A percentile compares a stretch with the other conserved stretches of the same genome.
Evolutionary conservation across 2,797 vertebrate species (phyloP).

Genomic region (Chelon auratus): DNA sequence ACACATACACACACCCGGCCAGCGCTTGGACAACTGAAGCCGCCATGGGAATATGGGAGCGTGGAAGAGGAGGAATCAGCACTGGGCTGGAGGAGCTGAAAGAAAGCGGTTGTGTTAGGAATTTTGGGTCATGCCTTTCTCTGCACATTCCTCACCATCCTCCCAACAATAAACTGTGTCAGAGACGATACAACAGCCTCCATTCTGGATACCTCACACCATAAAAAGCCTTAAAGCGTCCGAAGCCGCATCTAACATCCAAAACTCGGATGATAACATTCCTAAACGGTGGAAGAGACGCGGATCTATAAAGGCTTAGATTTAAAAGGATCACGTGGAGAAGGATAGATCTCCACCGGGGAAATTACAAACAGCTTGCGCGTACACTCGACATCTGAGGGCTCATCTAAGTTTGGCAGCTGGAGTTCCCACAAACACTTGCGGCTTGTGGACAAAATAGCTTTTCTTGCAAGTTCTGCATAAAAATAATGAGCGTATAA

Average conservation of each 20-base stretch:
- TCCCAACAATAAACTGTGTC: slow-evolving; percentile 70
- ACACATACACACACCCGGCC: slow-evolving; percentile 15
- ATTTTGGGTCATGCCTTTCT: slow-evolving; percentile 81
- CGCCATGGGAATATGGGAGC: slow-evolving; percentile 74
- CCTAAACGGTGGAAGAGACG: slow-evolving; percentile 34
- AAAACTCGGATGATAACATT: slow-evolving; percentile 36
- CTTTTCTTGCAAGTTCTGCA: slow-evolving; percentile 42
- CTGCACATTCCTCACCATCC: slow-evolving; percentile 77
- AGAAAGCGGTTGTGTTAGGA: slow-evolving; percentile 75
- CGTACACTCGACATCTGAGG: slow-evolving; percentile 28
- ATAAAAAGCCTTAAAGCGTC: slow-evolving; percentile 40
- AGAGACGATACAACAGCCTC: slow-evolving; percentile 67
- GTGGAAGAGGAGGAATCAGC: slow-evolving; percentile 71
- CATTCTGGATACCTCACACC: slow-evolving; percentile 61
- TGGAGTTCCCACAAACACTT: slow-evolving; percentile 43
- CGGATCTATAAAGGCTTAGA: slow-evolving; percentile 37
- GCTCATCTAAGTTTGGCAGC: slow-evolving; percentile 42
- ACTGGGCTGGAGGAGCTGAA: slow-evolving; percentile 70
- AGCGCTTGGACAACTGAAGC: slow-evolving; percentile 64
- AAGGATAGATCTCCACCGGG: slow-evolving; percentile 11
- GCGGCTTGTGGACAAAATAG: slow-evolving; percentile 39
- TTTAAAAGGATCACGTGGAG: slow-evolving; percentile 52
- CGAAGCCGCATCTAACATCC: slow-evolving; percentile 25
- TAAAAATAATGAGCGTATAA: slow-evolving; percentile 44
- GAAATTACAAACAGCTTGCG: slow-evolving; percentile 55